These are phyloP conservation scores for Nephrocerus scutellatus DNA, from an alignment of 2,888 invertebrate species.

Conservation along the genomic window DNA sequence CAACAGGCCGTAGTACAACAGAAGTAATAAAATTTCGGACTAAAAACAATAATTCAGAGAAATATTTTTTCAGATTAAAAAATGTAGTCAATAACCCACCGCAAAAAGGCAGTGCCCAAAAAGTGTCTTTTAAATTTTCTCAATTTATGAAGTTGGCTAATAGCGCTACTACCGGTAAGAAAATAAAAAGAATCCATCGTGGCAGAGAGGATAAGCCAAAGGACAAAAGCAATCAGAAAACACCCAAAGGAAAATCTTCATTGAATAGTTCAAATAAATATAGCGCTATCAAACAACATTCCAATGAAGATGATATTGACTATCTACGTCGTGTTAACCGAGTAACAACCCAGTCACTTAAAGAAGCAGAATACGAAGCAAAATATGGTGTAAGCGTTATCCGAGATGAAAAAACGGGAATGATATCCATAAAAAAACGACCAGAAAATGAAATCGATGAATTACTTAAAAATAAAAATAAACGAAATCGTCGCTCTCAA, in stretches of 20 bases:
- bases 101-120: constrained; percentile 61
- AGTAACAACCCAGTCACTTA: constrained; percentile 56
- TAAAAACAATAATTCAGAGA: background rate
- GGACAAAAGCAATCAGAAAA: constrained; percentile 10
- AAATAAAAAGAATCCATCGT: constrained; percentile 32
- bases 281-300: constrained; percentile 53
- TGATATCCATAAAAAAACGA: constrained; percentile 47
- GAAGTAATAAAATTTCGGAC: constrained; percentile 51
- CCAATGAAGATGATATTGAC: constrained; percentile 56
- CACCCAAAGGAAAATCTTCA: constrained; percentile 22
- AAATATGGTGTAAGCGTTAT: constrained; percentile 56
- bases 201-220: constrained; percentile 41
- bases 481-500: constrained; percentile 17
- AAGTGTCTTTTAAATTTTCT: constrained; percentile 64
- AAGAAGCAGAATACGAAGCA: constrained; percentile 56
- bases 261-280: constrained; percentile 42
- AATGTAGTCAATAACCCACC: constrained; percentile 71
- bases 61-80: constrained; percentile 52
- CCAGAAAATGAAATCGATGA: constrained; percentile 52
- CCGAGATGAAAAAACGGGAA: constrained; percentile 51
- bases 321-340: constrained; percentile 62
- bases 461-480: constrained; percentile 46
- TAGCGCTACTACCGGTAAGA: constrained; percentile 41
- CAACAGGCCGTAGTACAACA: constrained; percentile 52
- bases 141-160: constrained; percentile 57